Percentiles rank a stretch among this genome's conserved stretches.
Evolutionary conservation across 2,888 invertebrate genomes (phyloP).

Genomic region (Trissoscelio sp.): DNA sequence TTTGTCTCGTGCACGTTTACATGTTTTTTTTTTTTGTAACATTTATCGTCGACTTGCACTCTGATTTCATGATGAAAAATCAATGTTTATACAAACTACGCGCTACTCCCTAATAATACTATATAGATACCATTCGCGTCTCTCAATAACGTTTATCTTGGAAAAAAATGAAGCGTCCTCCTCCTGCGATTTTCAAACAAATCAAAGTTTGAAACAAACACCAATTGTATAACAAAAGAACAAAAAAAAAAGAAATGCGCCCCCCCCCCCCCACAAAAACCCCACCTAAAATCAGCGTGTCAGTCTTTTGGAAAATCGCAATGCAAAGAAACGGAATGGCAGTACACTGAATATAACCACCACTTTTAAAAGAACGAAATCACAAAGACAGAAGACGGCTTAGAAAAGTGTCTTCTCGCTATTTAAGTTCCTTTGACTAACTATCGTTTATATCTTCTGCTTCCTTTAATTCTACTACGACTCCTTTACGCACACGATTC

Average conservation of each 20-base stretch:
- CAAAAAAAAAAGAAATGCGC: constrained; percentile 7
- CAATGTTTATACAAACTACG: constrained; percentile 81
- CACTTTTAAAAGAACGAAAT: constrained; percentile 36
- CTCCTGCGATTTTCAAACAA: constrained; percentile 71
- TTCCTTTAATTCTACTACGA: constrained; percentile 60
- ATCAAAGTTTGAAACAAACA: too few species aligned
- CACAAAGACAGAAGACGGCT: constrained; percentile 41
- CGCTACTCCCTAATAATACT: constrained; percentile 83
- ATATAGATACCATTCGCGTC: constrained; percentile 78
- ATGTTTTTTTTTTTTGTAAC: constrained; percentile 50
- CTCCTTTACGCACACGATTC: constrained; percentile 66
- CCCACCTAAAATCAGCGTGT: constrained; percentile 50
- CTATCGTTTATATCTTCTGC: constrained; percentile 56
- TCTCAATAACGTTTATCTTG: constrained; percentile 45
- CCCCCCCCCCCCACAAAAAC: constrained; percentile 36
- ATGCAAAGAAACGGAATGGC: constrained; percentile 56
- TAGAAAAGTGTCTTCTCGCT: constrained; percentile 20
- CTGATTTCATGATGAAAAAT: constrained; percentile 73
- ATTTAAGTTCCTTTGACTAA: constrained; percentile 60
- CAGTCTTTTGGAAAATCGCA: constrained; percentile 74
- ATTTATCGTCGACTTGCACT: constrained; percentile 65
- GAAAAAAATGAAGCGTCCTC: constrained; percentile 14
- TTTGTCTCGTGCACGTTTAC: constrained; percentile 62
- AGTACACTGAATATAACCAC: constrained; percentile 44
- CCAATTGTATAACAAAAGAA: not conserved